phyloP scores from a whole-genome alignment of 2,113 vertebrate genomes.

The Miniopterus natalensis region DNA sequence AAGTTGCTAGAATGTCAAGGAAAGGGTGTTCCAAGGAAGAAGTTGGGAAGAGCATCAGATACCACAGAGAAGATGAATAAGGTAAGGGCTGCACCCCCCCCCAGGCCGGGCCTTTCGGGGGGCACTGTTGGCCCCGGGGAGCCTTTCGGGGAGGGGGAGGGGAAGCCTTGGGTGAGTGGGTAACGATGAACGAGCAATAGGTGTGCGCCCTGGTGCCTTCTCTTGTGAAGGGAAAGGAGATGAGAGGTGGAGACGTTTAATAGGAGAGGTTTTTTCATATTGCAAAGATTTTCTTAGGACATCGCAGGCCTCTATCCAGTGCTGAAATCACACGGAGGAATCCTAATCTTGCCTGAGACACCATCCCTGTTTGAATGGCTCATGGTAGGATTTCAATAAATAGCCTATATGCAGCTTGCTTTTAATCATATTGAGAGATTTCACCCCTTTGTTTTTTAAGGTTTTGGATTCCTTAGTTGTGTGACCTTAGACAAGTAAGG shows the following conservation, averaged over 20 bases:
- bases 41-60: background rate
- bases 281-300: background rate
- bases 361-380: background rate
- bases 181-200: background rate
- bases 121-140: too few species aligned
- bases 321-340: background rate
- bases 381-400: background rate
- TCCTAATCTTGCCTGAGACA: background rate
- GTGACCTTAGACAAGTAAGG: background rate
- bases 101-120: background rate
- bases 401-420: background rate
- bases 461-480: background rate
- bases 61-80: background rate
- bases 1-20: background rate
- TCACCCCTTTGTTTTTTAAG: background rate
- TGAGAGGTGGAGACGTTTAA: background rate
- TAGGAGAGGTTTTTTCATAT: background rate
- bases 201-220: rapidly evolving
- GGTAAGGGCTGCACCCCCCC: background rate
- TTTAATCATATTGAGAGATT: background rate
- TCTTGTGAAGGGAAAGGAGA: background rate
- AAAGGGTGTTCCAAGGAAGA: background rate
- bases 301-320: background rate
- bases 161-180: too few species aligned
- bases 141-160: background rate